phyloP scores from a whole-genome alignment of 2,888 invertebrate genomes.

The Rhogogaster chlorosoma region DNA sequence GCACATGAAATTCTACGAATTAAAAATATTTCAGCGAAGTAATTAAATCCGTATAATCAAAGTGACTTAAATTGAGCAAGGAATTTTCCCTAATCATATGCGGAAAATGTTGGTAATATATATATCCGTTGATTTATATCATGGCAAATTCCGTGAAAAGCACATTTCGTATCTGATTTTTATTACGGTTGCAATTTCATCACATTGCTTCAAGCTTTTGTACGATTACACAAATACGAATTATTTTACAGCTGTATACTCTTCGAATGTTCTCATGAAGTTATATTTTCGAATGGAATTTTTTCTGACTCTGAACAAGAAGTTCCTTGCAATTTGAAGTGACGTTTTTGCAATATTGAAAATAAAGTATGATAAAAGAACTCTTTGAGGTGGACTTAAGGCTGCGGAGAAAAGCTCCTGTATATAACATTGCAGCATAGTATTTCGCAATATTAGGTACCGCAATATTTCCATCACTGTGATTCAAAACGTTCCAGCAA shows the following conservation, averaged over 20 bases:
- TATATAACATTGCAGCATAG: not conserved
- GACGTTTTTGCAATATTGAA: not conserved
- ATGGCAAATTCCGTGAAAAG: not conserved
- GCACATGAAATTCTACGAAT: not conserved
- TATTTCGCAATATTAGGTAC: not conserved
- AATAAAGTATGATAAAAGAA: not conserved
- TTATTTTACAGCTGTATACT: not conserved
- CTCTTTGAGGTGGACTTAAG: not conserved
- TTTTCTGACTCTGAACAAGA: not conserved
- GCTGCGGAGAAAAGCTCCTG: not conserved
- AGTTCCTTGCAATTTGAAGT: not conserved
- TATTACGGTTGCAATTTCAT: not conserved
- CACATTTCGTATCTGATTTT: not conserved
- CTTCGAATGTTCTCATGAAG: not conserved
- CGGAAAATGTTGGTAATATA: not conserved
- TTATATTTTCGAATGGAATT: not conserved
- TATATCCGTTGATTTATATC: not conserved
- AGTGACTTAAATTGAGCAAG: not conserved
- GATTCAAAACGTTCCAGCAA: not conserved
- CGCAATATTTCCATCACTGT: not conserved
- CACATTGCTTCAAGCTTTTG: not conserved
- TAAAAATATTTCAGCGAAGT: not conserved
- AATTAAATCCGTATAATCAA: not conserved
- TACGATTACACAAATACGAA: not conserved
- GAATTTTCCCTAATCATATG: not conserved